These are phyloP conservation scores for Stenodema calcarata DNA, from an alignment of 2,888 invertebrate species.

Conservation along the genomic window DNA sequence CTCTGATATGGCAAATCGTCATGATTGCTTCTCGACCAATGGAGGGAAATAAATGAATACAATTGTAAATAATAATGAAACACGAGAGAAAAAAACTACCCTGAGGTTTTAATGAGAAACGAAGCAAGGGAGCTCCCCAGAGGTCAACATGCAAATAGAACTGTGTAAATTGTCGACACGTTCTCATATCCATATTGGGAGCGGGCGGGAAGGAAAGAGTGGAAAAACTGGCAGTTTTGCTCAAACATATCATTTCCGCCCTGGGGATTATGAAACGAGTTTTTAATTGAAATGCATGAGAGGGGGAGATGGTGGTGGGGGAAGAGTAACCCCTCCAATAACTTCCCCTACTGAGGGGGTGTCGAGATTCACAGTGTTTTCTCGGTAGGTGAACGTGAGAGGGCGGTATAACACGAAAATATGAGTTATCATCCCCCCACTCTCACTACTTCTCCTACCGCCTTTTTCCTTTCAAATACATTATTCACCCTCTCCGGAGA, in stretches of 20 bases:
- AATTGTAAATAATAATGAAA: too few species aligned
- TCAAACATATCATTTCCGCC: slow-evolving; percentile 42
- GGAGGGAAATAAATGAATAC: too few species aligned
- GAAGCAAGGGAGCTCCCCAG: background rate
- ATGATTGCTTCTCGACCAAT: too few species aligned
- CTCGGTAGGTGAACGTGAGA: background rate
- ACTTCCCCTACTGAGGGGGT: background rate
- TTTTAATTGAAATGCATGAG: slow-evolving; percentile 40
- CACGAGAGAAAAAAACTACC: too few species aligned
- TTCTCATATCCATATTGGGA: background rate
- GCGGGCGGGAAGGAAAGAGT: background rate
- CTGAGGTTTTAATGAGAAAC: background rate
- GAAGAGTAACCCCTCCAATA: background rate
- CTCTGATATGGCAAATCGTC: too few species aligned
- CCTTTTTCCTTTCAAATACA: slow-evolving; percentile 1
- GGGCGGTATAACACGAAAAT: slow-evolving; percentile 27
- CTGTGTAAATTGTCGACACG: slow-evolving; percentile 28
- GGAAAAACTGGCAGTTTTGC: background rate
- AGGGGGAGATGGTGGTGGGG: background rate
- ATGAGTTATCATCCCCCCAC: background rate
- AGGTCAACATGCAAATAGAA: slow-evolving; percentile 6
- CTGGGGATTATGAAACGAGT: slow-evolving; percentile 41
- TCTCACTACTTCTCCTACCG: background rate
- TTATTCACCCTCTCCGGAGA: background rate
- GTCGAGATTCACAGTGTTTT: slow-evolving; percentile 14